A percentile compares a stretch with the other conserved stretches of the same genome.
Conservation (phyloP, 2,113 vertebrate species). For the Paracanthobrama guichenoti region DNA sequence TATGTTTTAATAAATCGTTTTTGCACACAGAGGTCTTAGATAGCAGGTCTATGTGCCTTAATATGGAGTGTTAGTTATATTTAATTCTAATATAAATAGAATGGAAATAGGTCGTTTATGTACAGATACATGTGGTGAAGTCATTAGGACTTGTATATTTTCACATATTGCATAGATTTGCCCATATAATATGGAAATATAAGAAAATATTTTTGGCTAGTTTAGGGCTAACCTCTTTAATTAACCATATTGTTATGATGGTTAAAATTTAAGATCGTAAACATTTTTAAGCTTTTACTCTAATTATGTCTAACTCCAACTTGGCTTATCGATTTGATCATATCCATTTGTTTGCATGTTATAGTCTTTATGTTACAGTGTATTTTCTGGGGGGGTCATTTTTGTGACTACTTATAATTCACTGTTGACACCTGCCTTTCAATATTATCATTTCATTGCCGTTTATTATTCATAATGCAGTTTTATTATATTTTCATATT, state of each 20-base stretch:
- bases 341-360: slow-evolving; percentile 23
- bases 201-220: neutral
- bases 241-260: neutral
- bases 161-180: neutral
- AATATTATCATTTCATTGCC: neutral
- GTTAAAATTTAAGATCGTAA: neutral
- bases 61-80: slow-evolving; percentile 7
- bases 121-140: slow-evolving; percentile 14
- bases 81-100: neutral
- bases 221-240: neutral
- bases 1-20: neutral
- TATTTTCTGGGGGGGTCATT: neutral
- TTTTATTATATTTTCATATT: slow-evolving; percentile 23
- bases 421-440: neutral
- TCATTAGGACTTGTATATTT: neutral
- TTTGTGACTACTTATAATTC: neutral
- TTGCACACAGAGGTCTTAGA: slow-evolving; percentile 18
- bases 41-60: slow-evolving; percentile 33
- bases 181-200: neutral
- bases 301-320: neutral
- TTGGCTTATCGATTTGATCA: neutral
- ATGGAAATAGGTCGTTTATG: slow-evolving; percentile 11
- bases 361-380: neutral
- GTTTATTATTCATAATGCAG: slow-evolving; percentile 17
- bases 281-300: neutral